Conservation (phyloP, 2,113 vertebrate species). For the Brachypteracias leptosomus region DNA sequence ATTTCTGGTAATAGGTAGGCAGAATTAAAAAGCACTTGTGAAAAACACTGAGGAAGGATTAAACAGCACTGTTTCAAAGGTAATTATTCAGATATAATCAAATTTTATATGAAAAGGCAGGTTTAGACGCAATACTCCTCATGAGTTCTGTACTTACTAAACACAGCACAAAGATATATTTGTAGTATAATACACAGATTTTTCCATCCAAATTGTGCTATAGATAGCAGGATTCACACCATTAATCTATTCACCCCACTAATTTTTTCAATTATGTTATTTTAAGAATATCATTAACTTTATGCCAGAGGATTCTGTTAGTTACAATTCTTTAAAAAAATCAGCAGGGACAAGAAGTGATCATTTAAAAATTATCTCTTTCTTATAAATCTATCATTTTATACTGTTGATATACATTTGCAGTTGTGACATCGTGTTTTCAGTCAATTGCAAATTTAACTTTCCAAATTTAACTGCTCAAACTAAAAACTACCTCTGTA, state of each 20-base stretch:
- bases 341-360: rapidly evolving
- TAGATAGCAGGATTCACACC: not conserved
- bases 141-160: not conserved
- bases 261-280: not conserved
- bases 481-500: not conserved
- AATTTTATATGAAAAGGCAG: not conserved
- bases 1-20: not conserved
- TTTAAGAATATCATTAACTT: not conserved
- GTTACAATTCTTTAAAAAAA: not conserved
- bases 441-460: not conserved
- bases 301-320: not conserved
- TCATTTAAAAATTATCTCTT: not conserved
- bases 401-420: not conserved
- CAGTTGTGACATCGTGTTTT: not conserved
- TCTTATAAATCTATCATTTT: not conserved
- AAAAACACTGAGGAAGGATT: not conserved
- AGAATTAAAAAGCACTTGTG: not conserved
- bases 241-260: not conserved
- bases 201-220: not conserved
- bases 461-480: not conserved
- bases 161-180: not conserved
- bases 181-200: not conserved
- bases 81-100: not conserved
- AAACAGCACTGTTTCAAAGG: not conserved
- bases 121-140: not conserved